Evolutionary conservation across 1,140 invertebrate species (phyloP).

Genomic region (Oryctes rhinoceros): DNA sequence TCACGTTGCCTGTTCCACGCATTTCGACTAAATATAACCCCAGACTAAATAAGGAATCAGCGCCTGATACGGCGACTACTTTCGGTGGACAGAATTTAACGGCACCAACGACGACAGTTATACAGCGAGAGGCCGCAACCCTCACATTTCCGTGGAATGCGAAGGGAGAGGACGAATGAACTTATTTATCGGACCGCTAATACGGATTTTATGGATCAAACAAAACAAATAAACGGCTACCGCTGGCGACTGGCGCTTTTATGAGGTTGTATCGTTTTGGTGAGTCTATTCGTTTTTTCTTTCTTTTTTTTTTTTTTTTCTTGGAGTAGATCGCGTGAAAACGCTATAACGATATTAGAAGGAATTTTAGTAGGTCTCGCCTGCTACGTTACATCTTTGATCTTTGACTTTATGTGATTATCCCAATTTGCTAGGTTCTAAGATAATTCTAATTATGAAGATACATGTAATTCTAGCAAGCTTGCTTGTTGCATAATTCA

Average conservation of each 20-base stretch:
- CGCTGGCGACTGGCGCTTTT: not conserved
- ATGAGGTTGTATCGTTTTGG: not conserved
- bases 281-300: too few relatives aligned
- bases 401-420: too few relatives aligned
- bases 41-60: conserved; percentile 27
- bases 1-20: not conserved
- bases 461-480: too few relatives aligned
- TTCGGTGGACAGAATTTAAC: conserved; percentile 24
- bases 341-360: too few relatives aligned
- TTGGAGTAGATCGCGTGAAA: too few relatives aligned
- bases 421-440: too few relatives aligned
- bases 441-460: too few relatives aligned
- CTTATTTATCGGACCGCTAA: conserved; percentile 27
- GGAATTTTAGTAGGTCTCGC: too few relatives aligned
- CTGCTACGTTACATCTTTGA: too few relatives aligned
- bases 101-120: not conserved
- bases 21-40: conserved; percentile 27
- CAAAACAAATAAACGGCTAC: conserved; percentile 32
- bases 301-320: too few relatives aligned
- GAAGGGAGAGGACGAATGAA: conserved; percentile 22
- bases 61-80: conserved; percentile 11
- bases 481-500: too few relatives aligned
- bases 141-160: conserved; percentile 25
- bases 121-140: not conserved
- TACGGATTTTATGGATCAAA: conserved; percentile 34